Base-by-base conservation (phyloP, 2,113 vertebrate species). In the Otolemur garnettii region DNA sequence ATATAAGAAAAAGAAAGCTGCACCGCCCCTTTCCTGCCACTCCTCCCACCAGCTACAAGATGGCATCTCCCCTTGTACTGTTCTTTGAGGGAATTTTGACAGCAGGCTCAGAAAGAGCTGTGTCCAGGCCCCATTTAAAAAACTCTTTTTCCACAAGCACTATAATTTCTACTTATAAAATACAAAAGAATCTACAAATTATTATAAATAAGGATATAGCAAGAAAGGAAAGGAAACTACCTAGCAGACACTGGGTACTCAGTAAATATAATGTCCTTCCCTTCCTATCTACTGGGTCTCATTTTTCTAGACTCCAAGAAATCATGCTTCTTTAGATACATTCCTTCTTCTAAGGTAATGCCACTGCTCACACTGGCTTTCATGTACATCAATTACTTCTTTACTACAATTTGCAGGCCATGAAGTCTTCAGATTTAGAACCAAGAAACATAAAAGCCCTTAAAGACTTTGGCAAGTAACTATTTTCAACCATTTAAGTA, bases 31-130 rank as follows among this genome's bases (percentile, higher is more conserved):
- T 71, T 69, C 69, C 75, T 68, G 69, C 72, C 92, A 87, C 84
- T 38, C 91, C 71, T 1, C 45, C 7, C 45, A 6, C 45, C 14
- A 4, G 12, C 17, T 78, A 86, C 35, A 93, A 95, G 84, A 50
- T 79, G 50, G 89, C 86, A 35, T 88, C 90, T 93, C 87, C 79
- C 42, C 60, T 94, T 62, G 35, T 71, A 85, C 94, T 94, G 94
- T 94, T 96, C 95, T 90, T 64, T 5, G 75, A 93, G 87, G 87
- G 94, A 92, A 91, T 33, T 87, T 87, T 91, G 96, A 95, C 97
- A 66, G 82, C 55, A 17, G 59, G 33, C 71, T 26, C 59, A 50
- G 74, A 69, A 9, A 7, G 15, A 19, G 38, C 81, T 85, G 74
- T 84, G 75, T 93, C 79, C 93, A 94, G 71, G n/a, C 35, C 68